phyloP scores from a whole-genome alignment of 2,888 invertebrate species.

The Himalopsyche tibetana region DNA sequence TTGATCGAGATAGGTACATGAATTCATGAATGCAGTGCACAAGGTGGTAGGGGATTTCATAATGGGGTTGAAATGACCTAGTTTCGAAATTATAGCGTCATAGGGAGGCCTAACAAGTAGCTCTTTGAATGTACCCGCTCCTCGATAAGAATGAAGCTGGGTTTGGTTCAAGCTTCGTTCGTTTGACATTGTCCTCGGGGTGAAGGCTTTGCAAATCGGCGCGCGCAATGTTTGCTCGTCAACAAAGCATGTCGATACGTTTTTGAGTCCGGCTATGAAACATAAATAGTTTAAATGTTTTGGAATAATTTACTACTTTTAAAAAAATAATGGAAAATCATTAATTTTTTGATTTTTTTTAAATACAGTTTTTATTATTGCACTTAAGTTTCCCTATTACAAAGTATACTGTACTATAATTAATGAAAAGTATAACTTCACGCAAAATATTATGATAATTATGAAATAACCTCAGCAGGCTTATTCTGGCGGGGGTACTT shows the following conservation, averaged over 20 bases:
- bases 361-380: too few relatives aligned
- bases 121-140: constrained; percentile 55
- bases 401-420: too few relatives aligned
- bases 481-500: too few relatives aligned
- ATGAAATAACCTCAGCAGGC: too few relatives aligned
- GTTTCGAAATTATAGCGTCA: constrained; percentile 53
- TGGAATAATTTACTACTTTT: background rate
- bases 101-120: constrained; percentile 43
- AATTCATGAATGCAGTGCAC: constrained; percentile 63
- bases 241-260: constrained; percentile 18
- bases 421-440: too few relatives aligned
- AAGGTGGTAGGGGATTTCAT: constrained; percentile 44
- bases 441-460: too few relatives aligned
- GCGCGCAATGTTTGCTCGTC: constrained; percentile 37
- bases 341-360: too few relatives aligned
- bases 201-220: constrained; percentile 31
- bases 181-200: constrained; percentile 3
- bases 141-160: constrained; percentile 48
- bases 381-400: too few relatives aligned
- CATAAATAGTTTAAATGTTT: background rate
- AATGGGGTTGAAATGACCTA: constrained; percentile 61
- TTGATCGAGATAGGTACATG: constrained; percentile 59
- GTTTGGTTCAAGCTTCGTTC: constrained; percentile 25
- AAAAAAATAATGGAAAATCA: too few relatives aligned
- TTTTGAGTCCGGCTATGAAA: background rate